Conservation (phyloP, 1,140 invertebrate genomes). For the Dinoponera quadriceps region DNA sequence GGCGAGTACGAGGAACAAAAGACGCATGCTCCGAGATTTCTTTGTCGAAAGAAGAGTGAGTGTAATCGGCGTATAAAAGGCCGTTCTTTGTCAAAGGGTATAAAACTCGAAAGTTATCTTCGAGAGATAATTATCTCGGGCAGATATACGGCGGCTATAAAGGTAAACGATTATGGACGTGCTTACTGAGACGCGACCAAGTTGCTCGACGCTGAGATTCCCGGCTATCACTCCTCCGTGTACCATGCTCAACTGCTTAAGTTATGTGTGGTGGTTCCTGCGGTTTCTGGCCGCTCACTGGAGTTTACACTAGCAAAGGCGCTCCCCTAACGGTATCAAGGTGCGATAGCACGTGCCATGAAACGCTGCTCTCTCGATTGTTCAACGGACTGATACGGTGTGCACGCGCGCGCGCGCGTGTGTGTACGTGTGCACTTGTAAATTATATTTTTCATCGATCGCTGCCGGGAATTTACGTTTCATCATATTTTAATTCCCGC, state of each 20-base stretch:
- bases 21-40: not conserved
- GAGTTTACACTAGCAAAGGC: slow-evolving; percentile 75
- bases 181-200: slow-evolving; percentile 67
- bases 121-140: slow-evolving; percentile 43
- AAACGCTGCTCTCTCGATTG: slow-evolving; percentile 43
- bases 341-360: slow-evolving; percentile 37
- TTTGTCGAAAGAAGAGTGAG: not conserved
- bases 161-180: slow-evolving; percentile 45
- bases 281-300: slow-evolving; percentile 74
- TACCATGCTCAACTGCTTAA: slow-evolving; percentile 78
- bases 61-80: not conserved
- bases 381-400: slow-evolving; percentile 29
- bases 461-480: slow-evolving; percentile 39
- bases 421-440: not conserved
- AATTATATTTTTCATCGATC: slow-evolving; percentile 57
- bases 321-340: slow-evolving; percentile 74
- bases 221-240: slow-evolving; percentile 78
- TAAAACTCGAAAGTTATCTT: slow-evolving; percentile 12
- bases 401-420: not conserved
- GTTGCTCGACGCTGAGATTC: slow-evolving; percentile 76
- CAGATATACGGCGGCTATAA: slow-evolving; percentile 45
- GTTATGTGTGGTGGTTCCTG: slow-evolving; percentile 79
- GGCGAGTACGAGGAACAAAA: not conserved
- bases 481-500: slow-evolving; percentile 54
- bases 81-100: not conserved